Conservation (phyloP, 2,888 invertebrate species). For the Plusia festucae region DNA sequence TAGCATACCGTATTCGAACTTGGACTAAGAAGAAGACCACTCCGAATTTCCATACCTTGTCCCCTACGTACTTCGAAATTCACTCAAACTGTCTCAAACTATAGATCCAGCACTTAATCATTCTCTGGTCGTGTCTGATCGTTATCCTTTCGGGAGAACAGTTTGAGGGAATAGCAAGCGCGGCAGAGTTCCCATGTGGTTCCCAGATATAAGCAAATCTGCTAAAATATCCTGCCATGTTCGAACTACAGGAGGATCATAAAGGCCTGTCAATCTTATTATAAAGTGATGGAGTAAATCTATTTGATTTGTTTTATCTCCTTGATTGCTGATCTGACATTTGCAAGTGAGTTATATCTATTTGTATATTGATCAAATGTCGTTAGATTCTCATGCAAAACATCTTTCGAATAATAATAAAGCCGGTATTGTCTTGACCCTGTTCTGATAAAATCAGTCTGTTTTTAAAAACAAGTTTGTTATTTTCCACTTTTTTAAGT, state of each 20-base stretch:
- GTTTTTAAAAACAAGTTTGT: not conserved
- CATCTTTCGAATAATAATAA: not conserved
- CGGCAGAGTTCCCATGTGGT: not conserved
- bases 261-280: constrained; percentile 17
- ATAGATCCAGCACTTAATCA: not conserved
- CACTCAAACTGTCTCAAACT: too few relatives aligned
- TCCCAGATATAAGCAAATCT: too few relatives aligned
- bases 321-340: constrained; percentile 17
- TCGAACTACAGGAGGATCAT: too few relatives aligned
- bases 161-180: not conserved
- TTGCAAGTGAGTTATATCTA: constrained; percentile 13
- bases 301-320: constrained; percentile 7
- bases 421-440: constrained; percentile 1
- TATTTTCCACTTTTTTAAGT: not conserved
- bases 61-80: too few relatives aligned
- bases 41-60: too few relatives aligned
- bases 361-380: constrained; percentile 18
- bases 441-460: not conserved
- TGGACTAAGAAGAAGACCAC: not conserved
- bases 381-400: constrained; percentile 5
- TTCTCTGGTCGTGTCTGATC: not conserved
- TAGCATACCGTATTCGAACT: not conserved
- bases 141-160: not conserved
- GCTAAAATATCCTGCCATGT: too few relatives aligned
- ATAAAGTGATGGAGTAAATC: constrained; percentile 24